A percentile compares a stretch with the other conserved stretches of the same genome.
Conservation (phyloP, 2,888 invertebrate genomes). For the Tipula confusa region DNA sequence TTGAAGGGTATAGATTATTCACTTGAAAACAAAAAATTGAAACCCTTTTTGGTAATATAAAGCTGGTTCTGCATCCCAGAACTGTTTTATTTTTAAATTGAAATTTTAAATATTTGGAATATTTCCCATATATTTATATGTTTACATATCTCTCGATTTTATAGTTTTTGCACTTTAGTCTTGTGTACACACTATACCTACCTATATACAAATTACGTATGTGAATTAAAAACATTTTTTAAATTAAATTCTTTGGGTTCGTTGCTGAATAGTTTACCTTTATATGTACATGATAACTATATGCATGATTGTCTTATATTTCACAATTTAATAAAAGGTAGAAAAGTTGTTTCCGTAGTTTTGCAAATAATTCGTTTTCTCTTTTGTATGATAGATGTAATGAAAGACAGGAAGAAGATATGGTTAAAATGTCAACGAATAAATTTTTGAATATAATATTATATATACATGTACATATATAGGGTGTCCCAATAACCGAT, state of each 20-base stretch:
- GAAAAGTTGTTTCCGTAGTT: neutral
- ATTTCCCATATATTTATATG: neutral
- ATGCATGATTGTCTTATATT: neutral
- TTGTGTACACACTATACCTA: neutral
- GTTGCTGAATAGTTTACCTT: neutral
- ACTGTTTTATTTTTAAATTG: neutral
- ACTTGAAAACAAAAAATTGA: too few species aligned
- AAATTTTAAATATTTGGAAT: neutral
- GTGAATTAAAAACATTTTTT: neutral
- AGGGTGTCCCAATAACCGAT: too few species aligned
- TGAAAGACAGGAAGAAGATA: too few species aligned
- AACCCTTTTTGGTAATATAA: too few species aligned
- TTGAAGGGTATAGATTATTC: neutral
- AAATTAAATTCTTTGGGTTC: neutral
- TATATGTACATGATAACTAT: neutral
- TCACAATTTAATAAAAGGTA: neutral
- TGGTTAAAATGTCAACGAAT: too few species aligned
- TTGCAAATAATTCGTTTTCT: too few species aligned
- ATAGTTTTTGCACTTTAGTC: neutral
- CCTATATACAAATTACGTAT: neutral
- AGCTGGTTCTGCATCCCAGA: neutral
- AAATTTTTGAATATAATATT: too few species aligned
- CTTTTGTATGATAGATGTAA: too few species aligned
- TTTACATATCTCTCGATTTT: neutral
- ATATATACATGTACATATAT: too few species aligned